These are phyloP conservation scores for Schizothorax lantsangensis DNA, from an alignment of 2,797 vertebrate species.

Conservation along the genomic window DNA sequence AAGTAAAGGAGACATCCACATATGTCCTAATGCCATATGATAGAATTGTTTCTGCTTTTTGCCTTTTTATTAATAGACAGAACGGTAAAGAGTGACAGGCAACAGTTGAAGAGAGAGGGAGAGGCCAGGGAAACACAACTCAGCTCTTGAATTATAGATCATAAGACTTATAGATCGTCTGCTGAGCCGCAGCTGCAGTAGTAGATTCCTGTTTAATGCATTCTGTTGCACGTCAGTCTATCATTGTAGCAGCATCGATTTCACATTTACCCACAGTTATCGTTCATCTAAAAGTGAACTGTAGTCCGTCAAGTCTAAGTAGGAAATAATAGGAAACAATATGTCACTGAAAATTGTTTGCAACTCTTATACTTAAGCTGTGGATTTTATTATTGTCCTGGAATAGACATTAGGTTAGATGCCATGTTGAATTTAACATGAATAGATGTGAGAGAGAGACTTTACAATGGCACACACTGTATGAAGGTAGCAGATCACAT, in stretches of 20 bases:
- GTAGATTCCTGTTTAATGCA: not conserved
- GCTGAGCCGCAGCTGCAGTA: not conserved
- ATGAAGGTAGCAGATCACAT: too few relatives aligned
- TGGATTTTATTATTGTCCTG: not conserved
- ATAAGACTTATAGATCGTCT: not conserved
- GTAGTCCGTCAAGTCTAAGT: not conserved
- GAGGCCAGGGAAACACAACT: not conserved
- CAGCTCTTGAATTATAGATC: not conserved
- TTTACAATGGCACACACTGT: too few relatives aligned
- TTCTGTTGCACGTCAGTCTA: not conserved
- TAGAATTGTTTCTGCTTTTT: not conserved
- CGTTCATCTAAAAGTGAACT: not conserved
- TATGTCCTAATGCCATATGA: not conserved
- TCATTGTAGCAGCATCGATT: not conserved
- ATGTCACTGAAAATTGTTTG: not conserved
- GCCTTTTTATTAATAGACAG: not conserved
- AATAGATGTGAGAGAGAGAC: too few relatives aligned
- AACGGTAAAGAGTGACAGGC: not conserved
- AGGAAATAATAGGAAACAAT: not conserved
- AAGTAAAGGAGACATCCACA: not conserved
- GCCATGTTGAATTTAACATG: too few relatives aligned
- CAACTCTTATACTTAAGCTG: not conserved
- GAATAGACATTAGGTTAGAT: not conserved
- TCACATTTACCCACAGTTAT: not conserved
- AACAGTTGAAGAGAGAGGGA: not conserved